Base-by-base conservation (phyloP, 1,140 invertebrate species). In the Bombus picipes region DNA sequence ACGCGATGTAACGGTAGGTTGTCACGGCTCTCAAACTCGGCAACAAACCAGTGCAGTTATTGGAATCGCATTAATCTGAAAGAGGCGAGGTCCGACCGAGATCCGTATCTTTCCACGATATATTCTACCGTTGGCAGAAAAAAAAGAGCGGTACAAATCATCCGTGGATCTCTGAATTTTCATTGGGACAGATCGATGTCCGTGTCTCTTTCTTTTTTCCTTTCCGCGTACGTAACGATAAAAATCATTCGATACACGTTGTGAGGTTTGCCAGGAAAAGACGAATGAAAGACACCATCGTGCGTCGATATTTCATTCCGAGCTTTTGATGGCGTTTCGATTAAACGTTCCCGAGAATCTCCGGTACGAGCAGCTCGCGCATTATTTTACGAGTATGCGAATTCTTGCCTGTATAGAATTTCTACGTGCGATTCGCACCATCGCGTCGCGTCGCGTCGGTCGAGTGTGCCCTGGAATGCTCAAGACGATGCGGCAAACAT, bases 11-110 rank as follows among this genome's bases (percentile, higher is more conserved):
- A 43, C 47, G 53, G 32, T 28, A 22, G 57, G 77, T 82, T 75
- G 83, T 87, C 76, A 65, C 62, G 41, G 28, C 32, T 71, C 47
- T 76, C 57, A 18, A 77, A 59, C 32, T 59, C 73, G 72, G 80
- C 47, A 43, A 77, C 66, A 41, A 82, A 82, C 62, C 85, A 25
- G 37, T 47, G 41, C 34, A 43, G 81, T 83, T 87, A 87, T 87
- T 81, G 85, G 85, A 86, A 86, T 86, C 81, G 73, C 74, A 83
- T 86, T 86, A 86, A 86, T 86, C 74, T 22, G 32, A 15, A n/a
- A n/a, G 32, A 47, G 43, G 9, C 37, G n/a, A 47, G 9, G 47
- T 53, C 47, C 47, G 18, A 41, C 22, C 4, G 81, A 65, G 73
- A 83, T 83, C n/a, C 18, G 80, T 76, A 77, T 83, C 80, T 57